These are phyloP conservation scores for Todus mexicanus DNA, from an alignment of 2,797 vertebrate species.

Conservation along the genomic window DNA sequence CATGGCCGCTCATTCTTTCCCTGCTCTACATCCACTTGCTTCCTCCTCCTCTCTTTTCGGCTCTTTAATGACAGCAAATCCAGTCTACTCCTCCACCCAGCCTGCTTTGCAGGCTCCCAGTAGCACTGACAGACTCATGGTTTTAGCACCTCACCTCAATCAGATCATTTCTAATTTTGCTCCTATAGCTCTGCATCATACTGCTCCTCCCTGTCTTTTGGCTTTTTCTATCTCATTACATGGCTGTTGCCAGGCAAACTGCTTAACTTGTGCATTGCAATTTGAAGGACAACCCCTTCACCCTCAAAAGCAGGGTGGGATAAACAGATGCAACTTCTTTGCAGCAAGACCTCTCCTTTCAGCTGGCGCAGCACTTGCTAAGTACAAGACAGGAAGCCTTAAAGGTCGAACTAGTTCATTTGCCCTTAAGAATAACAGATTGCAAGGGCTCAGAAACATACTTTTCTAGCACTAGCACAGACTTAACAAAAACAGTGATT, in stretches of 20 bases:
- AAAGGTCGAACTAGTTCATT: background rate
- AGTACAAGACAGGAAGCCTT: background rate
- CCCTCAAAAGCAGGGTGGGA: background rate
- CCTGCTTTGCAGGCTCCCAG: background rate
- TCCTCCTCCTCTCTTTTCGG: background rate
- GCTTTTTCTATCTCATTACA: background rate
- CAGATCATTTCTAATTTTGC: slow-evolving; percentile 4
- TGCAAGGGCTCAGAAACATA: background rate
- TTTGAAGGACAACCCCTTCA: background rate
- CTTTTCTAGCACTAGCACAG: background rate
- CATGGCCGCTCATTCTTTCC: background rate
- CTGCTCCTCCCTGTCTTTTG: background rate
- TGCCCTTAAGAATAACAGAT: background rate
- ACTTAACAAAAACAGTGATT: background rate
- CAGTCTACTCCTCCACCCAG: background rate
- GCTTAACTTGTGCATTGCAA: background rate
- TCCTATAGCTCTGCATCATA: background rate
- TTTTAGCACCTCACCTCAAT: slow-evolving; percentile 3
- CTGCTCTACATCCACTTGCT: background rate
- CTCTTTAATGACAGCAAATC: background rate
- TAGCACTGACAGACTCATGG: background rate
- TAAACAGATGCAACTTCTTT: background rate
- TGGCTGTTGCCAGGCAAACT: background rate
- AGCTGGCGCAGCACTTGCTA: background rate
- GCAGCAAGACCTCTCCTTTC: background rate